Evolutionary conservation across 2,113 vertebrate genomes (phyloP), one percentile per base, ranked within the genome.

Genomic region (Anoura caudifer): DNA sequence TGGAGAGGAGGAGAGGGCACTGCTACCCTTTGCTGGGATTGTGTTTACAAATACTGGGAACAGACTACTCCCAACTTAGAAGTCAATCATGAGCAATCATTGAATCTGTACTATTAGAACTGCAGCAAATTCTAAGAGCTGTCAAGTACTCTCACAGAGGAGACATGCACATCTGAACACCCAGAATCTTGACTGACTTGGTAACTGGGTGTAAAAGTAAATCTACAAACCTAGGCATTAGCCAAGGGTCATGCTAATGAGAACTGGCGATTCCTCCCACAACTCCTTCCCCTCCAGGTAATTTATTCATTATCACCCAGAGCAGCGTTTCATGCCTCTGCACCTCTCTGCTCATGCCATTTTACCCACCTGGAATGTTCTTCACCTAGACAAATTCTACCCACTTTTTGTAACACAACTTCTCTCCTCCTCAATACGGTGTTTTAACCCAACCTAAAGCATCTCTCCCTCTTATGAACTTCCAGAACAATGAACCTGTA

Each of bases 301-400:
- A 47, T 69, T 43, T 70, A 72, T 36, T 87, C 20, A 15, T 38
- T 33, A 41, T 45, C 38, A 59, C 70, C 77, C 67, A 94, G 38
- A 92, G 61, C 61, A 33, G 67, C 77, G 45, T 81, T 96, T 88
- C 77, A 76, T 2, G 45, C 54, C 50, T 79, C 43, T 80, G 45
- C 47, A 41, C 24, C 65, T 89, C 93, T 85, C 94, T 87, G 75
- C 50, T 75, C 67, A 54, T 0, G 26, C 84, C 67, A 95, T 85
- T 59, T 63, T 87, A 82, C 82, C 65, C 41, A 82, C 72, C 88
- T 88, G 95, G 81, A 96, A 97, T 92, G 97, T 90, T 97, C 90
- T 87, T 90, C 87, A 94, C 41, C 90, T 82, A 63, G 61, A 86
- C 61, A 50, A 92, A 43, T n/a, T 88, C 73, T 80, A 89, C 50